Evolutionary conservation across 1,140 invertebrate genomes (phyloP).

Genomic region (Drosophila cardini): DNA sequence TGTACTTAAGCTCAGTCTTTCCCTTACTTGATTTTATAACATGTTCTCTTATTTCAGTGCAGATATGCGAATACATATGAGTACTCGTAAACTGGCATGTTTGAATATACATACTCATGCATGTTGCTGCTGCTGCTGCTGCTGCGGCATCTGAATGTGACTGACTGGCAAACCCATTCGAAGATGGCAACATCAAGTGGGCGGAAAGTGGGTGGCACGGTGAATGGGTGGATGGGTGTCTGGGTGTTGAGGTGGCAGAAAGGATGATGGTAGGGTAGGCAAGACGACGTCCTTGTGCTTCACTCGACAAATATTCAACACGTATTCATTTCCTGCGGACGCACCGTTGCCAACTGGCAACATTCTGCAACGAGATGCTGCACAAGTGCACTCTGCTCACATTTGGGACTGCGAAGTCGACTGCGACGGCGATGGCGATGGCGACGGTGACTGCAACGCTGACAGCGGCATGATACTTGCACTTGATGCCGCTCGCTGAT

Average conservation of each 20-base stretch:
- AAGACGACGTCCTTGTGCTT: conserved; percentile 73
- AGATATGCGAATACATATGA: conserved; percentile 35
- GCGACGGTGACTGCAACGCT: conserved; percentile 28
- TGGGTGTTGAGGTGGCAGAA: neutral
- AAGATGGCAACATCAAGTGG: conserved; percentile 1
- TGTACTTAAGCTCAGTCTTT: too few species aligned
- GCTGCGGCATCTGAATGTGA: conserved; percentile 52
- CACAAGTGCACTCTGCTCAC: conserved; percentile 66
- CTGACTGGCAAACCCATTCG: conserved; percentile 43
- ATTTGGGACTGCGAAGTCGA: neutral
- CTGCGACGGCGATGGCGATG: neutral
- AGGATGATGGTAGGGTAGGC: neutral
- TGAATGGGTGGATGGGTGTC: neutral
- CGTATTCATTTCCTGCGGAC: conserved; percentile 82
- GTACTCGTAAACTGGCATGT: conserved; percentile 42
- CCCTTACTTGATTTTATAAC: too few species aligned
- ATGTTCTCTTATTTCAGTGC: too few species aligned
- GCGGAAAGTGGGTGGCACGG: neutral
- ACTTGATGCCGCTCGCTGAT: conserved; percentile 74
- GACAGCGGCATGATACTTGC: conserved; percentile 74
- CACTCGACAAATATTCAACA: conserved; percentile 83
- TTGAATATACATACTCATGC: conserved; percentile 36
- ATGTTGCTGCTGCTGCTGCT: conserved; percentile 15
- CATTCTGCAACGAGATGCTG: conserved; percentile 63
- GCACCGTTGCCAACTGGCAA: conserved; percentile 79